These are phyloP conservation scores for Phocides pigmalion DNA, from an alignment of 1,140 invertebrate species.

Conservation along the genomic window DNA sequence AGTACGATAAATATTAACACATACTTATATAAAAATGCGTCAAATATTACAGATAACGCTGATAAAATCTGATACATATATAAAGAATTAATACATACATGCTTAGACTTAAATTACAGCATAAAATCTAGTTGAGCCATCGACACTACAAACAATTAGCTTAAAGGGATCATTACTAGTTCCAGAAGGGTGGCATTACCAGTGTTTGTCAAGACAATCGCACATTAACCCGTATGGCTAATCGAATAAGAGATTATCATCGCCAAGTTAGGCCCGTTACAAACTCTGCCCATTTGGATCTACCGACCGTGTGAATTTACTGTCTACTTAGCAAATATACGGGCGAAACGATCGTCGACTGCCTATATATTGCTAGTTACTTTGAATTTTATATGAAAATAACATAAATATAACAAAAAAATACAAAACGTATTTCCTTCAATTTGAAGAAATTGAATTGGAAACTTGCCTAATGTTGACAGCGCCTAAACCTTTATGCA, in stretches of 20 bases:
- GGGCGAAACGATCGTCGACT: constrained; percentile 46
- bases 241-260: constrained; percentile 56
- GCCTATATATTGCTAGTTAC: constrained; percentile 18
- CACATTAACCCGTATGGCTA: constrained; percentile 36
- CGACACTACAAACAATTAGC: constrained; percentile 10
- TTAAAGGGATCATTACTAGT: constrained; percentile 4
- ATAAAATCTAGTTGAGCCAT: neutral
- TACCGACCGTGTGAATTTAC: constrained; percentile 66
- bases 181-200: neutral
- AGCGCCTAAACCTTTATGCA: too few species aligned
- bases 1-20: too few species aligned
- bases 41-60: too few species aligned
- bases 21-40: too few species aligned
- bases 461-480: too few species aligned
- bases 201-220: constrained; percentile 23
- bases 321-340: constrained; percentile 63
- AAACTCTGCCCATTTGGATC: constrained; percentile 56
- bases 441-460: too few species aligned
- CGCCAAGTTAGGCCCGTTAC: constrained; percentile 46
- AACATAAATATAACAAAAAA: too few species aligned
- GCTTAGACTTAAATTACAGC: neutral
- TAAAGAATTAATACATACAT: too few species aligned
- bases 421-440: neutral
- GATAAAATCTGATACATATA: too few species aligned
- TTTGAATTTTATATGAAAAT: constrained; percentile 7